These are phyloP conservation scores for Hylomyscus alleni DNA, from an alignment of 2,797 vertebrate species.

Conservation along the genomic window DNA sequence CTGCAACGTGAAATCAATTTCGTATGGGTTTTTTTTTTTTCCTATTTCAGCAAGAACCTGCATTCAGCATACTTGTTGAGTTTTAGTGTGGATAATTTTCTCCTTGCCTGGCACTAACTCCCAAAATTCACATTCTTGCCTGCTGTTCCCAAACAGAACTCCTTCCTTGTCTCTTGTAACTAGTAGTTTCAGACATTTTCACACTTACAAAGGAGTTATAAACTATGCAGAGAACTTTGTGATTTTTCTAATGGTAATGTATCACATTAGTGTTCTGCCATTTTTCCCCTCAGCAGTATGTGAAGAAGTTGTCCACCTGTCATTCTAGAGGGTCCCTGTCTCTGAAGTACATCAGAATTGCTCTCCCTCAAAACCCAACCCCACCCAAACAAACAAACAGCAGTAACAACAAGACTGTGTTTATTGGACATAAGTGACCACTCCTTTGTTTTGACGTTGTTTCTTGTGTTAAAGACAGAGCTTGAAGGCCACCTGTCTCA, in stretches of 20 bases:
- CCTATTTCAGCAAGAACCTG: slow-evolving; percentile 20
- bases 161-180: slow-evolving; percentile 16
- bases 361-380: neutral
- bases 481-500: neutral
- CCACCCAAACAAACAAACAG: neutral
- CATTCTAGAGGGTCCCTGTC: neutral
- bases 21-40: slow-evolving; percentile 61
- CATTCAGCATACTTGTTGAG: slow-evolving; percentile 22
- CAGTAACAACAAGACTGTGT: neutral
- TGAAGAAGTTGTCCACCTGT: neutral
- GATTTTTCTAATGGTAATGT: slow-evolving; percentile 24
- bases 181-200: slow-evolving; percentile 56
- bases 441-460: neutral
- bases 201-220: neutral
- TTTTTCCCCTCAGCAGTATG: neutral
- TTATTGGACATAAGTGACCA: neutral
- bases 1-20: slow-evolving; percentile 29
- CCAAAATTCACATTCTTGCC: neutral
- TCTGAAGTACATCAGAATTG: neutral
- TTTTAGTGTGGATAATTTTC: slow-evolving; percentile 18
- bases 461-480: neutral
- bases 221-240: slow-evolving; percentile 20
- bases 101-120: neutral
- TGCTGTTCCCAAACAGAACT: neutral
- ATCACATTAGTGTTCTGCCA: neutral